These are phyloP conservation scores for Halictus ligatus DNA, from an alignment of 2,888 invertebrate genomes.

Conservation along the genomic window DNA sequence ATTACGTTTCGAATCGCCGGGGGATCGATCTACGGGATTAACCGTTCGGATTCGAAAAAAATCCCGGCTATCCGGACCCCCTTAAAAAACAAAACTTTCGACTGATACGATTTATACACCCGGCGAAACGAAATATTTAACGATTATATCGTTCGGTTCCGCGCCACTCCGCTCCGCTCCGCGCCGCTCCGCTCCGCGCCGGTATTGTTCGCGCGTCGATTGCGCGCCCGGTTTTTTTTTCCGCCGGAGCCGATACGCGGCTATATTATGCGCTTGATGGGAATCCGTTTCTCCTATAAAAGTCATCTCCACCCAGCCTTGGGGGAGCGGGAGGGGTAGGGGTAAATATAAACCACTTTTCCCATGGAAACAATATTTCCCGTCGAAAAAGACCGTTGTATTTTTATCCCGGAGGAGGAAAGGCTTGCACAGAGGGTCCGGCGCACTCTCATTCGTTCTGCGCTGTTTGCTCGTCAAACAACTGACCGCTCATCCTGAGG, in stretches of 20 bases:
- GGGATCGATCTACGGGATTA: conserved; percentile 49
- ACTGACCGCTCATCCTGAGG: background rate
- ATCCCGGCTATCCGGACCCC: background rate
- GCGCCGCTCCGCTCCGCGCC: background rate
- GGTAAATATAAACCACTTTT: conserved; percentile 58
- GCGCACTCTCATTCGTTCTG: background rate
- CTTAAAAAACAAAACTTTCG: conserved; percentile 20
- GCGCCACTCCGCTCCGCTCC: background rate
- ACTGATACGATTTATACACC: conserved; percentile 53
- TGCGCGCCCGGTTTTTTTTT: conserved; percentile 32
- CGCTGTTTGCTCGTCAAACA: conserved; percentile 17
- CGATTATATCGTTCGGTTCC: conserved; percentile 57
- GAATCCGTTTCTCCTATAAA: conserved; percentile 58
- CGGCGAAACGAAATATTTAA: conserved; percentile 58
- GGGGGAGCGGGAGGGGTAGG: background rate
- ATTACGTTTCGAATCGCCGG: conserved; percentile 28
- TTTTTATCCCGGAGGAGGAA: conserved; percentile 31
- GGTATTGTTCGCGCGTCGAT: conserved; percentile 56
- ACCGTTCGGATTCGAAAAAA: conserved; percentile 47
- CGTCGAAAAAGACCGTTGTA: conserved; percentile 22
- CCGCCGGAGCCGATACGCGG: conserved; percentile 47
- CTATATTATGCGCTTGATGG: conserved; percentile 59
- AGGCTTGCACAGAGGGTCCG: background rate
- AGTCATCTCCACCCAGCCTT: conserved; percentile 36
- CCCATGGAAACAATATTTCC: conserved; percentile 55